Base-by-base conservation (phyloP, 2,888 invertebrate species). In the Calameuta pallipes region DNA sequence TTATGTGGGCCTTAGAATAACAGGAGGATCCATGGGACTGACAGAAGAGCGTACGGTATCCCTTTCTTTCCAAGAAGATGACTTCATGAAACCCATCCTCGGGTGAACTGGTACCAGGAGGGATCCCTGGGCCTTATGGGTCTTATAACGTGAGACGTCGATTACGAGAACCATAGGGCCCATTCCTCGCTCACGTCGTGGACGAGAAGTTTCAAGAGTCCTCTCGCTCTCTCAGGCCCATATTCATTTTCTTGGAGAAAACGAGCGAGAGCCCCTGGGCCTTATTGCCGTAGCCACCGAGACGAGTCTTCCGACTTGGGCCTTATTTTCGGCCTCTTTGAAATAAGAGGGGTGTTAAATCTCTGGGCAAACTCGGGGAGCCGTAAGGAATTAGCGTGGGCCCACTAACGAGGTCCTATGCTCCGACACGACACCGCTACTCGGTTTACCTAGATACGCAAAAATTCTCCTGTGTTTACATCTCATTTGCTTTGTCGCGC, bases 41-140 rank as follows among this genome's bases (percentile, higher is more conserved):
- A 80, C 78, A 68, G 71, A 71, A 69, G 74, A 78, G 78, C 83
- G 79, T 79, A 81, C 79, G 68, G 81, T 88, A 33, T 88, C 85
- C 85, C 87, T 90, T 90, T 89, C 87, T 87, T 88, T 88, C 87
- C 85, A 79, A 85, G 87, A 87, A 88, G 88, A 90, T 90, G 89
- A 90, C 89, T 90, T 87, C 86, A 89, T 90, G 84, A 89, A 89
- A 89, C 85, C 82, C 78, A 80, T 83, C 78, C 82, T 80, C 79
- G 74, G 33, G 33, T 71, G 13, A 11, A 11, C 31, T 71, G 71
- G 33, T 23, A 71, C 56, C 56, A 41, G 15, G 15, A 56, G 56
- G 56, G 56, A 56, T 23, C 56, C 56, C 56, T 9, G 56, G 15
- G 9, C 56, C 56, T 56, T 56, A 2, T 56, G 56, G 56, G 23